Percentiles rank a stretch among this genome's conserved stretches.
Conservation (phyloP, 23 tunicate genomes). For the Trididemnum miniatum region DNA sequence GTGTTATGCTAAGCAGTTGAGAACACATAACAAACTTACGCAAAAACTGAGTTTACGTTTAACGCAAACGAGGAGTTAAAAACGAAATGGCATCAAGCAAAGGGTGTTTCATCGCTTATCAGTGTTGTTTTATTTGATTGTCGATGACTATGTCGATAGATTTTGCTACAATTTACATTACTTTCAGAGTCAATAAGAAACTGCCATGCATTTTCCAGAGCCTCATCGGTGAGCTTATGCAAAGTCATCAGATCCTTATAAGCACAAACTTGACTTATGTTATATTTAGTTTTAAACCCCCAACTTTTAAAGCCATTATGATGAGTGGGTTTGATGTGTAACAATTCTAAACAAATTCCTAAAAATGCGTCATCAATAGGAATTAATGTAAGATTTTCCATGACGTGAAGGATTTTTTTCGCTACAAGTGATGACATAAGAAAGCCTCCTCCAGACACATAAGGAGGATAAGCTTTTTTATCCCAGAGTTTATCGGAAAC, state of each 20-base stretch:
- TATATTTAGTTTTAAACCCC: slow-evolving; percentile 89
- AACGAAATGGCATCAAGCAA: too few species aligned
- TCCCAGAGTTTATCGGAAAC: slow-evolving; percentile 84
- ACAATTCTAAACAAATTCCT: slow-evolving; percentile 87
- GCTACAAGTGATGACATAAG: slow-evolving; percentile 90
- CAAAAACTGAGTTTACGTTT: too few species aligned
- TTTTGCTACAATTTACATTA: too few species aligned
- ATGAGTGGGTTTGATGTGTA: slow-evolving; percentile 79
- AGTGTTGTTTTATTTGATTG: too few species aligned
- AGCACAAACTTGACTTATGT: slow-evolving; percentile 43
- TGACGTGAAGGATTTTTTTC: slow-evolving; percentile 69
- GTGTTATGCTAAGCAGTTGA: too few species aligned
- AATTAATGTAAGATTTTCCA: slow-evolving; percentile 84
- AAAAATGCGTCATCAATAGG: slow-evolving; percentile 99
- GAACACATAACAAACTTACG: too few species aligned
- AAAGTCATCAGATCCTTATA: slow-evolving; percentile 86
- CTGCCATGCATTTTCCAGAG: too few species aligned
- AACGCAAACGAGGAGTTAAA: too few species aligned
- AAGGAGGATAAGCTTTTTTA: slow-evolving; percentile 96
- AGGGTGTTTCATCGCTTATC: too few species aligned
- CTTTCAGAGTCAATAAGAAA: too few species aligned
- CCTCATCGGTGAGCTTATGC: slow-evolving; percentile 82
- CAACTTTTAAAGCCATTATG: slow-evolving; percentile 98
- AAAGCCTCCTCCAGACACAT: slow-evolving; percentile 97
- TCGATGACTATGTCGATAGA: too few species aligned